Evolutionary conservation across 2,888 invertebrate genomes (phyloP).

Genomic region (Malachius bipustulatus): DNA sequence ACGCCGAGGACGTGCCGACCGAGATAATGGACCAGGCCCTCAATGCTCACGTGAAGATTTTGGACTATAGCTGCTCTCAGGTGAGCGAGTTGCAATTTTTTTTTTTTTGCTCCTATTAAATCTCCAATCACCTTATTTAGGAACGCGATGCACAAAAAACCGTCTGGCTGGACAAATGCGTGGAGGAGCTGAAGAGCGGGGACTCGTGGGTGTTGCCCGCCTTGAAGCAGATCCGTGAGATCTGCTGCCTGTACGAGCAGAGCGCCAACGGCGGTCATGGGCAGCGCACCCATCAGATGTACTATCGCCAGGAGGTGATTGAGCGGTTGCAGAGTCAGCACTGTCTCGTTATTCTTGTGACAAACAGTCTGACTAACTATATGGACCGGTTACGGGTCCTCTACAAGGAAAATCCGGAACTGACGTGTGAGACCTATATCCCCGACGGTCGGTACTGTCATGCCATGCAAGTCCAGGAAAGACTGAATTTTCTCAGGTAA

Average conservation of each 20-base stretch:
- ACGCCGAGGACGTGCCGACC: slow-evolving; percentile 89
- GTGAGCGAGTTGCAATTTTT: slow-evolving; percentile 30
- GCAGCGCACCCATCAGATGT: slow-evolving; percentile 45
- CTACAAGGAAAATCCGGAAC: slow-evolving; percentile 56
- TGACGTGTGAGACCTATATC: slow-evolving; percentile 66
- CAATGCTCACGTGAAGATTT: slow-evolving; percentile 88
- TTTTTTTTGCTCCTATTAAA: background rate
- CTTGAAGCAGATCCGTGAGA: slow-evolving; percentile 88
- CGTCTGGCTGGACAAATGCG: slow-evolving; percentile 87
- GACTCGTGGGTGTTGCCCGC: slow-evolving; percentile 92
- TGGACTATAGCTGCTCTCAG: slow-evolving; percentile 96
- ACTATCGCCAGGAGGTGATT: slow-evolving; percentile 50
- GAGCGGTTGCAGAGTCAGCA: slow-evolving; percentile 85
- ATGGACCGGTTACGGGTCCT: slow-evolving; percentile 73
- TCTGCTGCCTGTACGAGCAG: slow-evolving; percentile 88
- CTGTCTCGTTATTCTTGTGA: slow-evolving; percentile 84
- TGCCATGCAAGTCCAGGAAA: slow-evolving; percentile 83
- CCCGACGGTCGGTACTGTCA: slow-evolving; percentile 88
- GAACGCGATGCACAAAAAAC: slow-evolving; percentile 91
- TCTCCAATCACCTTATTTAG: slow-evolving; percentile 3
- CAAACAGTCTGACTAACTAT: slow-evolving; percentile 81
- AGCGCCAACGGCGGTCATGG: slow-evolving; percentile 47
- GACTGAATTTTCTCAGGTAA: slow-evolving; percentile 70
- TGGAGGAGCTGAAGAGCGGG: slow-evolving; percentile 81
- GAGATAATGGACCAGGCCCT: slow-evolving; percentile 97